A percentile compares a stretch with the other conserved stretches of the same genome.
phyloP scores from a whole-genome alignment of 2,888 invertebrate species.

The Melinaea marsaeus region DNA sequence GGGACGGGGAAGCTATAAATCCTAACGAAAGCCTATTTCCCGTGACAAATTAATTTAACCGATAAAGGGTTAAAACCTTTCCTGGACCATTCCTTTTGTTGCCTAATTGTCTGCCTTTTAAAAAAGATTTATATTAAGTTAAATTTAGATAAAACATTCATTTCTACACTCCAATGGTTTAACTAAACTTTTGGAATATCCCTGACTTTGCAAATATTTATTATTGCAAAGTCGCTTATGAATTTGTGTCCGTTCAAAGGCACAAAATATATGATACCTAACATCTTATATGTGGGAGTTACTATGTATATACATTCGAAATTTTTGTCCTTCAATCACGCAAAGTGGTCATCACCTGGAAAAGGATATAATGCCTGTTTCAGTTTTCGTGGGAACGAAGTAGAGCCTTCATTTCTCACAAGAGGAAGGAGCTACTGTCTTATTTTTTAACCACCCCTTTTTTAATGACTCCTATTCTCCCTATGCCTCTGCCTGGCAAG shows the following conservation, averaged over 20 bases:
- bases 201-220: not conserved
- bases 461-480: too few relatives aligned
- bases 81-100: slow-evolving; percentile 23
- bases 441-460: too few relatives aligned
- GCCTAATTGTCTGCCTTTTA: slow-evolving; percentile 15
- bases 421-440: too few relatives aligned
- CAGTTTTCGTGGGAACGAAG: too few relatives aligned
- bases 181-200: slow-evolving; percentile 1
- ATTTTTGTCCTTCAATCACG: too few relatives aligned
- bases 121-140: slow-evolving; percentile 6
- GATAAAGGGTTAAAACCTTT: slow-evolving; percentile 32
- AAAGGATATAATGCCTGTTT: too few relatives aligned
- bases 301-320: too few relatives aligned
- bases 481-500: too few relatives aligned
- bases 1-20: slow-evolving; percentile 25
- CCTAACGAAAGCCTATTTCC: slow-evolving; percentile 28
- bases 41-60: slow-evolving; percentile 34
- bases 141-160: not conserved
- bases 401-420: too few relatives aligned
- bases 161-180: not conserved
- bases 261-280: too few relatives aligned
- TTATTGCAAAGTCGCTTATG: not conserved
- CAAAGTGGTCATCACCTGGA: too few relatives aligned
- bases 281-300: too few relatives aligned
- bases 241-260: not conserved